phyloP scores from a whole-genome alignment of 2,797 vertebrate species.

The Galagoides demidoff region DNA sequence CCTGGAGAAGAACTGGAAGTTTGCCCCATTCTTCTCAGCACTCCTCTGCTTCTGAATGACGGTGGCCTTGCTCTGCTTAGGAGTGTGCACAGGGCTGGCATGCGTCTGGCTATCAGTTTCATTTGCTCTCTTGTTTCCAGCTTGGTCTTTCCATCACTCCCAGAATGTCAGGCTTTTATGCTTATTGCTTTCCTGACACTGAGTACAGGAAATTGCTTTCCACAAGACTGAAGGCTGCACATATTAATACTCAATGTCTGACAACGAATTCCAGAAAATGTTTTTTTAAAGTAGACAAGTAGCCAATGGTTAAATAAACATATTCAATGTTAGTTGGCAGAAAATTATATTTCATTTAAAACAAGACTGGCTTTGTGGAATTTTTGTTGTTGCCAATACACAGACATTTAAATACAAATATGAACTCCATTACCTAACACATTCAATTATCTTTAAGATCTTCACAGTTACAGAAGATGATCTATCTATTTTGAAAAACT shows the following conservation, averaged over 20 bases:
- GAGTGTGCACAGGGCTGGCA: background rate
- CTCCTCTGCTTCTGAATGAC: background rate
- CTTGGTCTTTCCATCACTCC: background rate
- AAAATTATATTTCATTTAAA: slow-evolving; percentile 41
- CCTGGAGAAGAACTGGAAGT: background rate
- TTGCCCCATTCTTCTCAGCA: background rate
- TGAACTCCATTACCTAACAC: background rate
- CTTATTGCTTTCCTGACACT: background rate
- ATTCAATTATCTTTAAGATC: slow-evolving; percentile 32
- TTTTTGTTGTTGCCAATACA: slow-evolving; percentile 13
- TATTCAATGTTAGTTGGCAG: background rate
- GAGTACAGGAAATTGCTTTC: background rate
- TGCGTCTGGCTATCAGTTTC: background rate
- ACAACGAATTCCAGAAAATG: slow-evolving; percentile 54
- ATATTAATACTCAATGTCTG: slow-evolving; percentile 15
- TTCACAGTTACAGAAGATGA: slow-evolving; percentile 9
- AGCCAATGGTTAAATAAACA: slow-evolving; percentile 30
- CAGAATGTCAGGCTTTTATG: background rate
- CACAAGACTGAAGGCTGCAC: slow-evolving; percentile 13
- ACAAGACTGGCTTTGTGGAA: slow-evolving; percentile 36
- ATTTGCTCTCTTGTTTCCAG: background rate
- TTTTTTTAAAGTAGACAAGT: slow-evolving; percentile 44
- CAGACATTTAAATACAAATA: background rate
- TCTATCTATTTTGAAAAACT: slow-evolving; percentile 15
- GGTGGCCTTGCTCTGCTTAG: background rate